A percentile compares a stretch with the other conserved stretches of the same genome.
phyloP scores from a whole-genome alignment of 1,140 invertebrate species.

The Drosophila tsacasi region DNA sequence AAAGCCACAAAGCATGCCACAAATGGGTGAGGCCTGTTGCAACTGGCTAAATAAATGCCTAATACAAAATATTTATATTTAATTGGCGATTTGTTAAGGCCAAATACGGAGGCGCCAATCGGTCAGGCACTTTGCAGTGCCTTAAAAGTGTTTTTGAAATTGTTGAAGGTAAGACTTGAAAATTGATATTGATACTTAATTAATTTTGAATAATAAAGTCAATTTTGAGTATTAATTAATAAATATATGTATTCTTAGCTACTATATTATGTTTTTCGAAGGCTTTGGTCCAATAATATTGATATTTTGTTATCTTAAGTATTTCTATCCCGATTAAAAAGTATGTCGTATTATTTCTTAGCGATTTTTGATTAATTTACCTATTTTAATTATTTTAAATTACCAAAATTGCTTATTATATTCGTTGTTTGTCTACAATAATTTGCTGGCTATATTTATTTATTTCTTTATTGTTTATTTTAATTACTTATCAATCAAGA shows the following conservation, averaged over 20 bases:
- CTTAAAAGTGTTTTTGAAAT: slow-evolving; percentile 14
- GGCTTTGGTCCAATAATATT: neutral
- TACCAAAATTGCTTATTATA: neutral
- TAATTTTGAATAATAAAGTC: neutral
- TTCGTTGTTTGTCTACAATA: too few relatives aligned
- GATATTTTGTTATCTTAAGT: neutral
- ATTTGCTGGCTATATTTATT: too few relatives aligned
- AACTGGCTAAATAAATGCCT: slow-evolving; percentile 20
- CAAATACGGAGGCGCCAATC: slow-evolving; percentile 64
- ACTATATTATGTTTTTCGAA: neutral
- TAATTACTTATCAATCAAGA: slow-evolving; percentile 6
- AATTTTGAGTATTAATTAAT: neutral
- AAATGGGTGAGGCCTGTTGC: slow-evolving; percentile 65
- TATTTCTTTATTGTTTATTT: neutral
- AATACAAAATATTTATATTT: slow-evolving; percentile 59
- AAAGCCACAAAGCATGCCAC: slow-evolving; percentile 46
- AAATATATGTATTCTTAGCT: neutral
- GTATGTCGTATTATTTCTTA: too few relatives aligned
- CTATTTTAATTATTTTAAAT: neutral
- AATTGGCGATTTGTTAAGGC: slow-evolving; percentile 61
- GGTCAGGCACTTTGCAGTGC: slow-evolving; percentile 29
- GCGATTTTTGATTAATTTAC: neutral
- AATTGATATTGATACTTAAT: neutral
- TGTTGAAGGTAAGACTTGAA: slow-evolving; percentile 4
- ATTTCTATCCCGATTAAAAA: neutral